phyloP scores from a whole-genome alignment of 2,888 invertebrate species.

The Eugnorisma glareosa region DNA sequence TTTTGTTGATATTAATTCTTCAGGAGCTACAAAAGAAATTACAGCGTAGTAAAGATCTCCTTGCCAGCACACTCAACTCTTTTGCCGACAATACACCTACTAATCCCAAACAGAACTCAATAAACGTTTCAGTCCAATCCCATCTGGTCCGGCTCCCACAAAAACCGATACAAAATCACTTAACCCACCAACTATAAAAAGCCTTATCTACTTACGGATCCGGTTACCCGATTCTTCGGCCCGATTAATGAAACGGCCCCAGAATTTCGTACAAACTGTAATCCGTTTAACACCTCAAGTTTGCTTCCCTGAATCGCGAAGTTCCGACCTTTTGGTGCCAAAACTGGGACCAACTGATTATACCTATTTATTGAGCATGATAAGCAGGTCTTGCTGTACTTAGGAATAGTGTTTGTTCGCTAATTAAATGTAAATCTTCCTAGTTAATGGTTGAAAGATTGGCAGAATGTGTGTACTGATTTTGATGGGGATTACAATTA shows the following conservation, averaged over 20 bases:
- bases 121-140: slow-evolving; percentile 40
- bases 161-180: slow-evolving; percentile 64
- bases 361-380: slow-evolving; percentile 75
- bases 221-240: slow-evolving; percentile 56
- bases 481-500: too few species aligned
- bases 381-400: slow-evolving; percentile 66
- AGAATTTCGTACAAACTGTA: slow-evolving; percentile 74
- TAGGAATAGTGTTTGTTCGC: slow-evolving; percentile 45
- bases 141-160: slow-evolving; percentile 35
- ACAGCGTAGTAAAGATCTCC: neutral
- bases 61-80: neutral
- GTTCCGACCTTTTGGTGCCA: slow-evolving; percentile 57
- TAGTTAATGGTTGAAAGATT: neutral
- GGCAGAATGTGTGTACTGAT: neutral
- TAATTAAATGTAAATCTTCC: slow-evolving; percentile 56
- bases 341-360: slow-evolving; percentile 78
- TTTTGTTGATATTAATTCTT: neutral
- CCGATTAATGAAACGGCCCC: slow-evolving; percentile 76
- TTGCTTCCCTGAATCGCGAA: slow-evolving; percentile 71
- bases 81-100: neutral
- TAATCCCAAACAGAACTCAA: slow-evolving; percentile 19
- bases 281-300: slow-evolving; percentile 82
- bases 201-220: slow-evolving; percentile 56
- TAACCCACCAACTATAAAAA: slow-evolving; percentile 64
- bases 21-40: neutral